A percentile compares a stretch with the other conserved stretches of the same genome.
These are phyloP conservation scores for Desoria tigrina DNA, from an alignment of 2,888 invertebrate genomes.

Conservation along the genomic window DNA sequence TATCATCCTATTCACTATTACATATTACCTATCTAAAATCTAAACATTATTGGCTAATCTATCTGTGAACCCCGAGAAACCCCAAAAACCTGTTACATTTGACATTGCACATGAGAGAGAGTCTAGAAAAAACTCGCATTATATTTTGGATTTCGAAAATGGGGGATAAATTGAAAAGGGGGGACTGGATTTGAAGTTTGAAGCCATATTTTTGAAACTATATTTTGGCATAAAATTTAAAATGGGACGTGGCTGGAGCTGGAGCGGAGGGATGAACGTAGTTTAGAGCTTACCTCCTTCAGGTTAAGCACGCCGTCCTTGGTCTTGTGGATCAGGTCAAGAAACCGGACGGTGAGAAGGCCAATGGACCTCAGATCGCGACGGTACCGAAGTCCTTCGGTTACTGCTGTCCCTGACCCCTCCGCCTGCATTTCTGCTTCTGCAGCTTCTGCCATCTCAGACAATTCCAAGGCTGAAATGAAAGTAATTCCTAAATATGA, in stretches of 20 bases:
- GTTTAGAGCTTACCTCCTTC: conserved; percentile 83
- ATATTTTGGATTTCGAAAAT: neutral
- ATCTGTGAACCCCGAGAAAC: no score
- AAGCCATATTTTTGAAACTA: conserved; percentile 28
- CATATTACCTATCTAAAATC: no score
- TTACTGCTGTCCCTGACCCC: no score
- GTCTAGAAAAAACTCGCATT: neutral
- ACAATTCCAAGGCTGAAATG: no score
- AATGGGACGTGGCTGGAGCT: no score
- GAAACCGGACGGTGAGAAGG: conserved; percentile 85
- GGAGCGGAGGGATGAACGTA: no score
- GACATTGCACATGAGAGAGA: neutral
- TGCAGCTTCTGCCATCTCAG: no score
- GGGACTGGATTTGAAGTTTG: conserved; percentile 18
- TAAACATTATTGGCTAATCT: no score
- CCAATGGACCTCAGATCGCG: conserved; percentile 90
- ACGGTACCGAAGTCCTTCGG: no score
- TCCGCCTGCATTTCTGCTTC: no score
- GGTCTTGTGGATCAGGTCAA: conserved; percentile 82
- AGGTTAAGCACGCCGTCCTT: conserved; percentile 89
- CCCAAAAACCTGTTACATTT: neutral
- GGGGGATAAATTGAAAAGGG: neutral
- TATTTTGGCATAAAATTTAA: conserved; percentile 49
- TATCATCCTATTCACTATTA: no score
- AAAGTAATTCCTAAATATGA: no score